Conservation (phyloP, 2,888 invertebrate genomes). For the Brenthis hecate region DNA sequence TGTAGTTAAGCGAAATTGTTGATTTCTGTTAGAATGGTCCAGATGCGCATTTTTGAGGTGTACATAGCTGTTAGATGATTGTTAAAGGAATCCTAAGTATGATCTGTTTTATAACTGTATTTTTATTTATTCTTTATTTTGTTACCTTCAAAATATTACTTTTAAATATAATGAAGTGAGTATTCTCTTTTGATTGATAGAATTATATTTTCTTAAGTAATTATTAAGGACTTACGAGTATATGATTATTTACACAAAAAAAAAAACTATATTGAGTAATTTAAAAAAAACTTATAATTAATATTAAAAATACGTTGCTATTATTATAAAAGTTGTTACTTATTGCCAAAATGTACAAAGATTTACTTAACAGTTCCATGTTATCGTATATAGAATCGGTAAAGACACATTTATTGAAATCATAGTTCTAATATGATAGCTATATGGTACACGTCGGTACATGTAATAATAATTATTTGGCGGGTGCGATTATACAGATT, state of each 20-base stretch:
- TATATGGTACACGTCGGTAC: slow-evolving; percentile 45
- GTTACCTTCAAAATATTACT: too few relatives aligned
- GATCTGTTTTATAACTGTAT: too few relatives aligned
- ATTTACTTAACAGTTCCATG: slow-evolving; percentile 14
- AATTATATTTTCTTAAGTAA: too few relatives aligned
- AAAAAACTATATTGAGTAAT: too few relatives aligned
- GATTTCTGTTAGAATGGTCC: not conserved
- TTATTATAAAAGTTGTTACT: slow-evolving; percentile 4
- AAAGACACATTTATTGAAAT: slow-evolving; percentile 33
- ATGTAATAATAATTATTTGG: slow-evolving; percentile 79
- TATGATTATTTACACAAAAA: too few relatives aligned
- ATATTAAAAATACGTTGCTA: not conserved
- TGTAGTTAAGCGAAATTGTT: slow-evolving; percentile 11
- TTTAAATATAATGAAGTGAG: not conserved
- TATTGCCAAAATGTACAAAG: slow-evolving; percentile 12
- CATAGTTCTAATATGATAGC: slow-evolving; percentile 26
- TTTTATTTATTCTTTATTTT: too few relatives aligned
- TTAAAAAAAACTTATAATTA: too few relatives aligned
- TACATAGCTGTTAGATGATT: not conserved
- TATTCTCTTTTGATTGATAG: too few relatives aligned
- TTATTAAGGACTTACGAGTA: too few relatives aligned
- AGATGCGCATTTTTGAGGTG: not conserved
- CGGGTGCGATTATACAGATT: slow-evolving; percentile 80
- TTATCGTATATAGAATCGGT: slow-evolving; percentile 27
- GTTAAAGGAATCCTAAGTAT: not conserved